Evolutionary conservation across 2,797 vertebrate species (phyloP).

Genomic region (Helostoma temminkii): DNA sequence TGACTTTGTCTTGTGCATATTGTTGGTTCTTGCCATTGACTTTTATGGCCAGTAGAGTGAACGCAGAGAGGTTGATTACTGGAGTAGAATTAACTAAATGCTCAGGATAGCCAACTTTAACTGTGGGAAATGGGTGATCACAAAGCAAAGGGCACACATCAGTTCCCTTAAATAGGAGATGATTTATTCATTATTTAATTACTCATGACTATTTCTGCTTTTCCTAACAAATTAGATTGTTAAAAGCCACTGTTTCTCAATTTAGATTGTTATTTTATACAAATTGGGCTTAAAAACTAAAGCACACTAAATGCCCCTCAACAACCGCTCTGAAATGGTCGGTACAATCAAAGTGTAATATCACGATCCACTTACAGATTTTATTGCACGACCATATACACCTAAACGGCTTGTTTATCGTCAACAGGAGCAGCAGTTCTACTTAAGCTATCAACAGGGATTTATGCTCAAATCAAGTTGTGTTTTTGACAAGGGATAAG

Average conservation of each 20-base stretch:
- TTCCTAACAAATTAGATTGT: background rate
- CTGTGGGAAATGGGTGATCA: conserved; percentile 34
- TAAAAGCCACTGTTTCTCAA: conserved; percentile 19
- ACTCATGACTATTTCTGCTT: conserved; percentile 13
- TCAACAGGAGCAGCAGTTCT: conserved; percentile 21
- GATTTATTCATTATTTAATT: conserved; percentile 32
- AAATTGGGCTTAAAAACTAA: conserved; percentile 9
- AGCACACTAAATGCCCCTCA: conserved; percentile 26
- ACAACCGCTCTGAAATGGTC: conserved; percentile 57
- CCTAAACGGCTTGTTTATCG: conserved; percentile 63
- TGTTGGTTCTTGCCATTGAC: conserved; percentile 79
- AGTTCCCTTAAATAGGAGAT: conserved; percentile 10
- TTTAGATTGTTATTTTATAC: conserved; percentile 8
- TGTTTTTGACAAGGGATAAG: conserved; percentile 72
- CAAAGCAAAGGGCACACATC: conserved; percentile 9
- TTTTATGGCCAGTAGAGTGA: conserved; percentile 74
- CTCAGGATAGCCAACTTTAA: conserved; percentile 48
- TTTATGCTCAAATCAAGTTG: conserved; percentile 71
- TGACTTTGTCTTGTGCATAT: conserved; percentile 75
- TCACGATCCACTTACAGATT: conserved; percentile 51
- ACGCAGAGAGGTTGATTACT: conserved; percentile 50
- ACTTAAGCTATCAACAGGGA: conserved; percentile 50
- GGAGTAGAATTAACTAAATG: conserved; percentile 64
- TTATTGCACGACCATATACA: conserved; percentile 45
- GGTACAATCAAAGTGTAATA: conserved; percentile 60